These are phyloP conservation scores for Anhinga anhinga DNA, from an alignment of 2,113 vertebrate species.

Conservation along the genomic window DNA sequence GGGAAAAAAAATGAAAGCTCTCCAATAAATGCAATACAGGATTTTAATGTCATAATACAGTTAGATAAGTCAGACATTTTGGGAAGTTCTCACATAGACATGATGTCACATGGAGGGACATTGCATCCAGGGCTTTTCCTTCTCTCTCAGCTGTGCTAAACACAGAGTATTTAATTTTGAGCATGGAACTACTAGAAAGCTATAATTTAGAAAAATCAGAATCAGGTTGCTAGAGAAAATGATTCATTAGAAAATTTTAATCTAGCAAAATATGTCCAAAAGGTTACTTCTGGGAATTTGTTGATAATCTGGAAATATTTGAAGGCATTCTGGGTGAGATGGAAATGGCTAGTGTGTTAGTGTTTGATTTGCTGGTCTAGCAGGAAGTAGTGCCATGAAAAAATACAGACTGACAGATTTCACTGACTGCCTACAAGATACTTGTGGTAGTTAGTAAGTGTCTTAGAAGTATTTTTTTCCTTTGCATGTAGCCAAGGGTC, in stretches of 20 bases:
- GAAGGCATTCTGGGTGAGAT: not conserved
- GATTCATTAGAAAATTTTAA: not conserved
- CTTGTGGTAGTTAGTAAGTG: not conserved
- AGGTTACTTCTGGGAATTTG: not conserved
- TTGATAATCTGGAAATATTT: not conserved
- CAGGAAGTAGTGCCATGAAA: not conserved
- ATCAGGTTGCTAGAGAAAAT: not conserved
- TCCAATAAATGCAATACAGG: not conserved
- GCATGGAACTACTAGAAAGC: not conserved
- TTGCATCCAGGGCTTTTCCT: not conserved
- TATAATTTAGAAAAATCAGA: not conserved
- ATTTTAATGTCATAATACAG: not conserved
- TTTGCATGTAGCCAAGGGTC: rapidly evolving
- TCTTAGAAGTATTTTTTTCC: not conserved
- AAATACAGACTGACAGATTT: not conserved
- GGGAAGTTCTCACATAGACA: not conserved
- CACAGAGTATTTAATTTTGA: not conserved
- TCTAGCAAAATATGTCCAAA: not conserved
- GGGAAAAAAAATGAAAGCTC: not conserved
- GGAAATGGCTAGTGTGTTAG: not conserved
- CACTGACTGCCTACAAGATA: not conserved
- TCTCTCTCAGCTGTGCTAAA: not conserved
- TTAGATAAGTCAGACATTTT: not conserved
- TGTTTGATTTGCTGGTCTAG: not conserved
- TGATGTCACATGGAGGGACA: not conserved